Conservation (phyloP, 64 coral and sea anemone genomes). For the Stylophora pistillata region DNA sequence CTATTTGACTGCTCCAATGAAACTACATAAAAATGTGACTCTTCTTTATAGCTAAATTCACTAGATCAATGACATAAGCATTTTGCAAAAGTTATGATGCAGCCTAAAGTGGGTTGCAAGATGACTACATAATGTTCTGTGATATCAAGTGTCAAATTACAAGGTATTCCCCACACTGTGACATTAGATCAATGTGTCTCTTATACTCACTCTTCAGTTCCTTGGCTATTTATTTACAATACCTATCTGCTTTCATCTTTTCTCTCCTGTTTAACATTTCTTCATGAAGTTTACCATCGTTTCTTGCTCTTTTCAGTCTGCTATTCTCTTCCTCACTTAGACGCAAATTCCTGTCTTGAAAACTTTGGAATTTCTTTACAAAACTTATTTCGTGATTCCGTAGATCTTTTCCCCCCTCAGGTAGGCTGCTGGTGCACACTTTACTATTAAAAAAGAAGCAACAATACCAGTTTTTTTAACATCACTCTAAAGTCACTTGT, state of each 20-base stretch:
- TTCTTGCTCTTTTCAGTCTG: conserved; percentile 80
- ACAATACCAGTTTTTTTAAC: not conserved
- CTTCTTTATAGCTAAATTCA: no score
- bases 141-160: no score
- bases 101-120: no score
- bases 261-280: conserved; percentile 93
- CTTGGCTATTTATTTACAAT: conserved; percentile 80
- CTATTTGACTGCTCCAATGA: no score
- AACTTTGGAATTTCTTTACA: conserved; percentile 99
- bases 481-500: no score
- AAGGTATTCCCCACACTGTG: not conserved
- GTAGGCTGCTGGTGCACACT: conserved; percentile 57
- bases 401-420: conserved; percentile 75
- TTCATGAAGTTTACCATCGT: conserved; percentile 87
- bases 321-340: conserved; percentile 72
- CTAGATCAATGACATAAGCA: no score
- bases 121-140: no score
- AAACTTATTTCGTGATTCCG: conserved; percentile 92
- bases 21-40: no score
- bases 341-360: conserved; percentile 90
- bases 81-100: no score
- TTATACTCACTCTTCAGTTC: not conserved
- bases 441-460: conserved; percentile 59
- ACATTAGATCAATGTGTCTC: not conserved
- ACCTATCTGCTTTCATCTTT: conserved; percentile 99